phyloP scores from a whole-genome alignment of 2,113 vertebrate species.

The Lepus americanus region DNA sequence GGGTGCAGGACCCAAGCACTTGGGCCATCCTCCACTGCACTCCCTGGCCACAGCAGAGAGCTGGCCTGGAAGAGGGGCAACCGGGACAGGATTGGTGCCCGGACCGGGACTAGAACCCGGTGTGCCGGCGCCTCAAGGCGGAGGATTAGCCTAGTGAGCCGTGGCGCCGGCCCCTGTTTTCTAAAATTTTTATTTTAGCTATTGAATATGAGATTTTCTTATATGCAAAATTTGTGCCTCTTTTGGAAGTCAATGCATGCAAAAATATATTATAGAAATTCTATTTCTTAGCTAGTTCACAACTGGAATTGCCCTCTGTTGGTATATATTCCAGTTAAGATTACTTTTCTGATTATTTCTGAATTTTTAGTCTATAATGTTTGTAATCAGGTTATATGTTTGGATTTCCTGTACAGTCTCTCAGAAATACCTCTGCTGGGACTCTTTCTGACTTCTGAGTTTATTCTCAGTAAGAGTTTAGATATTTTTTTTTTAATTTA shows the following conservation, averaged over 20 bases:
- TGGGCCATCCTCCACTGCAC: too few species aligned
- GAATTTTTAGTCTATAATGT: not conserved
- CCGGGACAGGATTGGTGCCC: too few species aligned
- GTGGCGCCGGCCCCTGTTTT: not conserved
- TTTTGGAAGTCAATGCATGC: not conserved
- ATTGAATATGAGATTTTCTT: not conserved
- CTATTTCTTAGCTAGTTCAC: not conserved
- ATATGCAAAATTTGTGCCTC: not conserved
- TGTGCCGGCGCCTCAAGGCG: too few species aligned
- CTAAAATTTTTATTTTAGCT: not conserved
- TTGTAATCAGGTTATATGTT: not conserved
- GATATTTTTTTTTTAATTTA: not conserved
- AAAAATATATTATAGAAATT: constrained; percentile 12
- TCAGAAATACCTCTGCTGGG: not conserved
- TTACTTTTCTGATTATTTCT: constrained; percentile 45
- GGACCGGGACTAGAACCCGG: too few species aligned
- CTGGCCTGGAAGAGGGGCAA: too few species aligned
- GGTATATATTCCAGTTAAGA: not conserved
- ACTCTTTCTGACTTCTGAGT: not conserved
- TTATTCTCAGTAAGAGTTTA: not conserved
- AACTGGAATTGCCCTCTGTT: not conserved
- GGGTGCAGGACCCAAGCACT: too few species aligned
- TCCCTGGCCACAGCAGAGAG: too few species aligned
- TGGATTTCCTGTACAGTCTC: not conserved
- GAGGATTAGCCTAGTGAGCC: too few species aligned